These are phyloP conservation scores for Trematocara stigmaticum DNA, from an alignment of 2,113 vertebrate species.

Conservation along the genomic window DNA sequence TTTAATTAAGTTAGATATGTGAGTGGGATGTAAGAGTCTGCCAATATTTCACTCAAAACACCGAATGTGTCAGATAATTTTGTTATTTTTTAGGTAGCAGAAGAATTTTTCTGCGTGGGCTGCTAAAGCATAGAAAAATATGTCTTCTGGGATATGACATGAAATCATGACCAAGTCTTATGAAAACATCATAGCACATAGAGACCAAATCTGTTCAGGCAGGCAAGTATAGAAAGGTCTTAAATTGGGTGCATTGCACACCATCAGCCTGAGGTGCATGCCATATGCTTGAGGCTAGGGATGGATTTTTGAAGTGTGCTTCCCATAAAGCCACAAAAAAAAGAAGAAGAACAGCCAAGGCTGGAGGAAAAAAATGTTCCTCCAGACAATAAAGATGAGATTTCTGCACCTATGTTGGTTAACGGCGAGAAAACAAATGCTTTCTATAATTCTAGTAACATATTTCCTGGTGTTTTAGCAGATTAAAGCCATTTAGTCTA, in stretches of 20 bases:
- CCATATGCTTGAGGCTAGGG: neutral
- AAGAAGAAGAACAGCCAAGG: neutral
- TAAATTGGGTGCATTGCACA: neutral
- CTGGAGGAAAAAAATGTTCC: neutral
- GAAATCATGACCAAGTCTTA: neutral
- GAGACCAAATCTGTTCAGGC: neutral
- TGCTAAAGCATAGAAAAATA: neutral
- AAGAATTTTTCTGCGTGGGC: neutral
- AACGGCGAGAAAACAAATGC: neutral
- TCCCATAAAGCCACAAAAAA: neutral
- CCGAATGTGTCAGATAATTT: neutral
- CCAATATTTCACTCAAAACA: neutral
- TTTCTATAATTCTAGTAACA: neutral
- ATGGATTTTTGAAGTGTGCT: neutral
- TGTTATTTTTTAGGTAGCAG: neutral
- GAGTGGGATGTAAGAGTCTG: constrained; percentile 21
- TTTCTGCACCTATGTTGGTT: neutral
- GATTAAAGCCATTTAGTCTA: neutral
- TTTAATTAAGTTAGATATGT: constrained; percentile 25
- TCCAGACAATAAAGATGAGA: neutral
- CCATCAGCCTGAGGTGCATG: neutral
- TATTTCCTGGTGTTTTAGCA: neutral
- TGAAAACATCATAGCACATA: neutral
- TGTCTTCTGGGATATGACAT: neutral
- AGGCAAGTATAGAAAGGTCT: neutral